Percentiles rank a stretch among this genome's conserved stretches.
These are phyloP conservation scores for Trachythela sp. DNA, from an alignment of 64 coral and sea anemone species.

Conservation along the genomic window DNA sequence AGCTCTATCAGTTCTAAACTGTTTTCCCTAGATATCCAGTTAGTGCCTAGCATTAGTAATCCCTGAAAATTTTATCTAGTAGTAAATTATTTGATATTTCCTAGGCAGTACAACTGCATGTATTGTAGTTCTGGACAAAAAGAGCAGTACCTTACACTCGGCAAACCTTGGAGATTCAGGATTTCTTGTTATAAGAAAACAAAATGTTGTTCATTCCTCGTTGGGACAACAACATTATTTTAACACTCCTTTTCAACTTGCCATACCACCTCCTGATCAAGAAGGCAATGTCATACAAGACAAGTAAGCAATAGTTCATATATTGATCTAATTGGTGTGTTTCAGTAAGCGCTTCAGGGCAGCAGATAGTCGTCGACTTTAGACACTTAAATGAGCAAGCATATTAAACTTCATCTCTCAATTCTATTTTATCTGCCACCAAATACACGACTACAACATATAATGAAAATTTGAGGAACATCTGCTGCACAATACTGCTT, in stretches of 20 bases:
- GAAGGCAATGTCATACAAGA: constrained; percentile 90
- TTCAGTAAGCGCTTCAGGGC: too few species aligned
- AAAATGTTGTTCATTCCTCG: constrained; percentile 81
- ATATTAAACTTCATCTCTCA: too few species aligned
- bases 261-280: constrained; percentile 88
- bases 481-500: too few species aligned
- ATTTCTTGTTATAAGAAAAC: constrained; percentile 77
- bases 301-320: constrained; percentile 37
- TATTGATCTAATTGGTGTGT: not conserved
- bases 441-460: too few species aligned
- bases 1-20: too few species aligned
- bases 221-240: constrained; percentile 97
- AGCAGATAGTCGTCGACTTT: too few species aligned
- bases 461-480: too few species aligned
- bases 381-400: too few species aligned
- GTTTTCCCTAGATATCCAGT: too few species aligned
- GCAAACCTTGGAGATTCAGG: constrained; percentile 95
- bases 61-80: too few species aligned
- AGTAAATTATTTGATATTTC: not conserved
- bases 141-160: constrained; percentile 81
- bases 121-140: constrained; percentile 88
- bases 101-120: constrained; percentile 91
- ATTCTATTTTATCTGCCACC: too few species aligned
- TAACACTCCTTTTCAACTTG: constrained; percentile 92
- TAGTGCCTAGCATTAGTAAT: too few species aligned